phyloP scores from a whole-genome alignment of 2,113 vertebrate genomes.

The Gracilinanus agilis region DNA sequence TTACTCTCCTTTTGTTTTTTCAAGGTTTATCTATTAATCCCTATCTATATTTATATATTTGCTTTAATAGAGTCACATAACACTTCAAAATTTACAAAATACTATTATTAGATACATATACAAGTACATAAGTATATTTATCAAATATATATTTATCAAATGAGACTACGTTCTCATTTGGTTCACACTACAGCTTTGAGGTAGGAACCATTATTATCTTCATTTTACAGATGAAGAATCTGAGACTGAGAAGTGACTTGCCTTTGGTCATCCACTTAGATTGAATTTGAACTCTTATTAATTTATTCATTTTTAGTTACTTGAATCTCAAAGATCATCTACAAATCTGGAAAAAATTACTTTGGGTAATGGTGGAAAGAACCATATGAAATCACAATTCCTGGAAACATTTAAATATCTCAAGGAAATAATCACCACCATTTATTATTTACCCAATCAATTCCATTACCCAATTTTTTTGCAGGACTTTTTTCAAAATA shows the following conservation, averaged over 20 bases:
- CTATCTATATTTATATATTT: not conserved
- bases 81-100: not conserved
- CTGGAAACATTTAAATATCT: not conserved
- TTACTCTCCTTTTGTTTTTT: not conserved
- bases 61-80: not conserved
- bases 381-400: not conserved
- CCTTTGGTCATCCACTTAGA: not conserved
- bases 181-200: not conserved
- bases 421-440: not conserved
- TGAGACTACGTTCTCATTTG: not conserved
- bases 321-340: not conserved
- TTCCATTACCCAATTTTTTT: too few species aligned
- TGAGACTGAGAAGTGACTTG: not conserved
- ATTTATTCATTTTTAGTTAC: not conserved
- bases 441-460: not conserved
- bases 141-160: not conserved
- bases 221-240: not conserved
- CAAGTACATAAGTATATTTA: too few species aligned
- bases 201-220: not conserved
- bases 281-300: not conserved
- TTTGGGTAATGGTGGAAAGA: not conserved
- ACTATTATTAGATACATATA: not conserved
- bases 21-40: not conserved
- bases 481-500: too few species aligned
- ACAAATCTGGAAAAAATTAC: not conserved